A percentile compares a stretch with the other conserved stretches of the same genome.
These are phyloP conservation scores for Terebella lapidaria DNA, from an alignment of 2,888 invertebrate species.

Conservation along the genomic window DNA sequence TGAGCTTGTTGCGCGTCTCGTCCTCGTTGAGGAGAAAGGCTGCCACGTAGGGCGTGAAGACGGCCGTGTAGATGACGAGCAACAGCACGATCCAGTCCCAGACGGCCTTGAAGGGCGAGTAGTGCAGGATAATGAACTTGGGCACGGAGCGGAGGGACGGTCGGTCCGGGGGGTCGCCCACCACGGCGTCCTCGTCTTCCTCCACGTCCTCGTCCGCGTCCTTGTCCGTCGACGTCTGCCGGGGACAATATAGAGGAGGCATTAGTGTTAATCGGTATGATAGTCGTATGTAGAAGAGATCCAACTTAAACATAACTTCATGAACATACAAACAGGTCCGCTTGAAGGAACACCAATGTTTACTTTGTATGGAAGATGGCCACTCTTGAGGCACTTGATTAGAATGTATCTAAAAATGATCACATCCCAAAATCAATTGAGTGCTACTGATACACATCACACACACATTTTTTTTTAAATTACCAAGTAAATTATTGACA, in stretches of 20 bases:
- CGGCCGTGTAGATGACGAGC: constrained; percentile 52
- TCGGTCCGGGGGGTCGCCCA: neutral
- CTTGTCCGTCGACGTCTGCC: constrained; percentile 5
- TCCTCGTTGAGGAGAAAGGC: constrained; percentile 51
- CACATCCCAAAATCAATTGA: no score
- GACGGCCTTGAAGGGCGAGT: constrained; percentile 54
- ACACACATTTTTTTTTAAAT: no score
- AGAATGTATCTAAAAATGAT: no score
- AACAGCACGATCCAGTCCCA: constrained; percentile 54
- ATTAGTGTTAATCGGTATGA: no score
- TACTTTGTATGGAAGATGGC: no score
- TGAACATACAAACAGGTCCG: no score
- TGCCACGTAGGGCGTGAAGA: constrained; percentile 51
- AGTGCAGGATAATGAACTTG: constrained; percentile 52
- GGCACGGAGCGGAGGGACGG: constrained; percentile 19
- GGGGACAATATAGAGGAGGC: neutral
- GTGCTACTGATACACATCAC: no score
- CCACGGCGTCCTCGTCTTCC: neutral
- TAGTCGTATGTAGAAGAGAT: no score
- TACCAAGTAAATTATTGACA: no score
- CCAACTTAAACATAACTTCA: no score
- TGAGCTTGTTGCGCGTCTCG: constrained; percentile 23
- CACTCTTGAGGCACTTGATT: no score
- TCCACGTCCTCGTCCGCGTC: neutral
- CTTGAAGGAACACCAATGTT: no score